Evolutionary conservation across 2,888 invertebrate genomes (phyloP).

Genomic region (Strigamia crassipes): DNA sequence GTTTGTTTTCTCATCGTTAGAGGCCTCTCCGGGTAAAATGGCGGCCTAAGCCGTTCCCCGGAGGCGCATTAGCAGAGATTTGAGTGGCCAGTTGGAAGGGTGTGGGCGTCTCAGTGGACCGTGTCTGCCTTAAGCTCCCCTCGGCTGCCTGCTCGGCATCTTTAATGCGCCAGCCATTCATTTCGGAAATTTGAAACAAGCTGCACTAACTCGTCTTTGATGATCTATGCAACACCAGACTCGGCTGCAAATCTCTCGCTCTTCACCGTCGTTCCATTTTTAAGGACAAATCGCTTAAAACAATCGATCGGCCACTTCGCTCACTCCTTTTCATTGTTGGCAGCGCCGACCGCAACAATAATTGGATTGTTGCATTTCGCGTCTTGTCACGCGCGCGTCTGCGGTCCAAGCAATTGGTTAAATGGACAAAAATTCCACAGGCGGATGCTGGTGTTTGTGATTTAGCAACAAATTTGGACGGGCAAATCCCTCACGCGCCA

Average conservation of each 20-base stretch:
- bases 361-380: conserved; percentile 34
- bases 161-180: conserved; percentile 13
- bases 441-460: neutral
- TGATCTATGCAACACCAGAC: neutral
- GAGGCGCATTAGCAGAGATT: conserved; percentile 34
- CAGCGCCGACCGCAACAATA: neutral
- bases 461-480: conserved; percentile 28
- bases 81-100: conserved; percentile 33
- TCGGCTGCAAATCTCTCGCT: neutral
- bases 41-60: conserved; percentile 20
- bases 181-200: conserved; percentile 1
- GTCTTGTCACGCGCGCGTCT: conserved; percentile 33
- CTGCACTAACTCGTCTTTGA: neutral
- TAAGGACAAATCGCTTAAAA: neutral
- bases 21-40: conserved; percentile 17
- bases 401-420: conserved; percentile 34
- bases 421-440: conserved; percentile 35
- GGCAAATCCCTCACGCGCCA: conserved; percentile 33
- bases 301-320: neutral
- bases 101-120: conserved; percentile 33
- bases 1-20: conserved; percentile 35
- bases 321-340: neutral
- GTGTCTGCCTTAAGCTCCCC: conserved; percentile 1
- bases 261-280: neutral
- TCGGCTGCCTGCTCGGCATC: conserved; percentile 19